Percentiles rank a stretch among this genome's conserved stretches.
phyloP scores from a whole-genome alignment of 1,140 invertebrate species.

The Halictus rubicundus region DNA sequence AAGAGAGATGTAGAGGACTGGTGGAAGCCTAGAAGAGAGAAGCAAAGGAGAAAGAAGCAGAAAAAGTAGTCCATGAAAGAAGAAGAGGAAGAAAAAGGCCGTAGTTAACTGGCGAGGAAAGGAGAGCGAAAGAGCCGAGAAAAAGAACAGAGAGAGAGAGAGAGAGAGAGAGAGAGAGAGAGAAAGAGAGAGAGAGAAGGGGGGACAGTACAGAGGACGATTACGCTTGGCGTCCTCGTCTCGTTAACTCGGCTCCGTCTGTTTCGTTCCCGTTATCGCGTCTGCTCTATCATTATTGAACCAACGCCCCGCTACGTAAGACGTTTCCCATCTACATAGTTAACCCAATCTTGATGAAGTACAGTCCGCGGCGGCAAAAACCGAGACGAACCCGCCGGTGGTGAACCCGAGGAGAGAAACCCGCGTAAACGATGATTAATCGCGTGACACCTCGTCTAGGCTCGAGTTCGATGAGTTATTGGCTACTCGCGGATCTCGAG shows the following conservation, averaged over 20 bases:
- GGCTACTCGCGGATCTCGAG: background rate
- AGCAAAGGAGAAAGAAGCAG: no score
- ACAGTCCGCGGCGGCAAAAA: slow-evolving; percentile 15
- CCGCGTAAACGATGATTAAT: background rate
- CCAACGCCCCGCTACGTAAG: slow-evolving; percentile 46
- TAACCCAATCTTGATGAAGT: slow-evolving; percentile 42
- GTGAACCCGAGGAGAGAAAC: background rate
- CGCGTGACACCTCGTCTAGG: background rate
- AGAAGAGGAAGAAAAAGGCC: no score
- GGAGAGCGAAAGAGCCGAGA: no score
- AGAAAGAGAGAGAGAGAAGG: background rate
- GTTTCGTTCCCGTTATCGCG: slow-evolving; percentile 49
- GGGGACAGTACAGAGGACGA: slow-evolving; percentile 3
- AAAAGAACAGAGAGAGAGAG: no score
- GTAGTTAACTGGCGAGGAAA: no score
- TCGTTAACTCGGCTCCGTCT: slow-evolving; percentile 26
- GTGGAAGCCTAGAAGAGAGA: no score
- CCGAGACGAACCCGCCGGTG: no score
- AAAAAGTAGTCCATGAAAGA: background rate
- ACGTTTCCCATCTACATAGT: slow-evolving; percentile 49
- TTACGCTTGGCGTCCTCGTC: slow-evolving; percentile 24
- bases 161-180: no score
- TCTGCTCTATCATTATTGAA: slow-evolving; percentile 58
- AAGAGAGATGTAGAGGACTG: no score
- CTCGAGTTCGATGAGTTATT: slow-evolving; percentile 14